phyloP scores from a whole-genome alignment of 2,888 invertebrate genomes.

The Eupithecia subfuscata region DNA sequence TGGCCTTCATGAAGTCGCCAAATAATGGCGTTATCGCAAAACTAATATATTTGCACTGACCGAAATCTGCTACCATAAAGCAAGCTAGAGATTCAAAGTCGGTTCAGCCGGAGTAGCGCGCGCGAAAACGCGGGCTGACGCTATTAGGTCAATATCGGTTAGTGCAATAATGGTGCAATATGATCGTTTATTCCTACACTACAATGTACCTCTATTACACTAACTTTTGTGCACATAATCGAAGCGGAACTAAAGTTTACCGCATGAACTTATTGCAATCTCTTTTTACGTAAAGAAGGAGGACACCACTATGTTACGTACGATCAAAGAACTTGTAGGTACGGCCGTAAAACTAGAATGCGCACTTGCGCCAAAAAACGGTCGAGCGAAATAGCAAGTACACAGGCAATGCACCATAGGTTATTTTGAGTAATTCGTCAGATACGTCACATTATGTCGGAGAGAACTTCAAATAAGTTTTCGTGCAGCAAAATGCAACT shows the following conservation, averaged over 20 bases:
- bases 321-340: too few relatives aligned
- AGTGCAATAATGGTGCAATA: not conserved
- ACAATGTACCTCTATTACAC: not conserved
- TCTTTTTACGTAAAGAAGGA: not conserved
- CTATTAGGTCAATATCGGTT: not conserved
- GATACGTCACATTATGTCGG: too few relatives aligned
- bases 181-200: not conserved
- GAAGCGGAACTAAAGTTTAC: not conserved
- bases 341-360: too few relatives aligned
- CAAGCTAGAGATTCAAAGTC: not conserved
- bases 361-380: too few relatives aligned
- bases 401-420: too few relatives aligned
- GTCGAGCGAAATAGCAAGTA: too few relatives aligned
- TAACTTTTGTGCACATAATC: not conserved
- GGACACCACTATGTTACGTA: not conserved
- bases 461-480: too few relatives aligned
- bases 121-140: not conserved
- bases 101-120: not conserved
- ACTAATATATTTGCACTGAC: not conserved
- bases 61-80: not conserved
- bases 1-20: not conserved
- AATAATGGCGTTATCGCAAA: not conserved
- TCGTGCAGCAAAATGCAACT: too few relatives aligned
- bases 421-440: too few relatives aligned
- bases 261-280: not conserved